Percentiles rank a stretch among this genome's conserved stretches.
phyloP scores from a whole-genome alignment of 2,113 vertebrate genomes.

The Hippocampus comes region DNA sequence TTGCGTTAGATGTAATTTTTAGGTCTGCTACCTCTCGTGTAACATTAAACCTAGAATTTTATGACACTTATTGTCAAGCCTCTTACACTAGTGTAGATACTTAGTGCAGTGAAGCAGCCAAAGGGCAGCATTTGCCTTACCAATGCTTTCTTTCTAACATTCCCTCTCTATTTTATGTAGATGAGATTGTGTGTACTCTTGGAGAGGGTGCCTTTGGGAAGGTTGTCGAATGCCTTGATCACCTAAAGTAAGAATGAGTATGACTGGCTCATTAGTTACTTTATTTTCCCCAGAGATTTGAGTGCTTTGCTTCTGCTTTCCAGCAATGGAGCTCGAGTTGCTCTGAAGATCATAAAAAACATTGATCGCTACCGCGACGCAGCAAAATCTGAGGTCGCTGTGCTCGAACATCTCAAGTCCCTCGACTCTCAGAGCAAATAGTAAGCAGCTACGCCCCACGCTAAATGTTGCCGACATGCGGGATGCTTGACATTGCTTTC shows the following conservation, averaged over 20 bases:
- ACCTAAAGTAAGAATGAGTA: slow-evolving; percentile 70
- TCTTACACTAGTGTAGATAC: slow-evolving; percentile 36
- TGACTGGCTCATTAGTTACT: no score
- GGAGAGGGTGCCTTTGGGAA: slow-evolving; percentile 99
- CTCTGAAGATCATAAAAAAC: slow-evolving; percentile 99
- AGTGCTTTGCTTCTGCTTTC: slow-evolving; percentile 29
- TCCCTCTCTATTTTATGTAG: slow-evolving; percentile 79
- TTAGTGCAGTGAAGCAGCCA: slow-evolving; percentile 45
- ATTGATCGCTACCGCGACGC: slow-evolving; percentile 93
- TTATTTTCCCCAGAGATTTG: no score
- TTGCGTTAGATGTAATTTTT: slow-evolving; percentile 38
- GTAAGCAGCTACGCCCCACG: slow-evolving; percentile 43
- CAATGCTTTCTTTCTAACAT: slow-evolving; percentile 58
- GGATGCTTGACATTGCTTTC: background rate
- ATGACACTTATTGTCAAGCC: slow-evolving; percentile 37
- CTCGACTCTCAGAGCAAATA: slow-evolving; percentile 79
- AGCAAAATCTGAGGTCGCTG: slow-evolving; percentile 92
- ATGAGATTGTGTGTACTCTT: slow-evolving; percentile 95
- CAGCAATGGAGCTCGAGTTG: slow-evolving; percentile 80
- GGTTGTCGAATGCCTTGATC: slow-evolving; percentile 95
- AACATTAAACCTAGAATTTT: slow-evolving; percentile 36
- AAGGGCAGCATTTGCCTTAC: slow-evolving; percentile 37
- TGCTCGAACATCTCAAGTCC: slow-evolving; percentile 86
- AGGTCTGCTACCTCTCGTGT: slow-evolving; percentile 44
- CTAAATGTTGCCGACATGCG: background rate